phyloP scores from a whole-genome alignment of 2,888 invertebrate genomes.

The Limenitis camilla region DNA sequence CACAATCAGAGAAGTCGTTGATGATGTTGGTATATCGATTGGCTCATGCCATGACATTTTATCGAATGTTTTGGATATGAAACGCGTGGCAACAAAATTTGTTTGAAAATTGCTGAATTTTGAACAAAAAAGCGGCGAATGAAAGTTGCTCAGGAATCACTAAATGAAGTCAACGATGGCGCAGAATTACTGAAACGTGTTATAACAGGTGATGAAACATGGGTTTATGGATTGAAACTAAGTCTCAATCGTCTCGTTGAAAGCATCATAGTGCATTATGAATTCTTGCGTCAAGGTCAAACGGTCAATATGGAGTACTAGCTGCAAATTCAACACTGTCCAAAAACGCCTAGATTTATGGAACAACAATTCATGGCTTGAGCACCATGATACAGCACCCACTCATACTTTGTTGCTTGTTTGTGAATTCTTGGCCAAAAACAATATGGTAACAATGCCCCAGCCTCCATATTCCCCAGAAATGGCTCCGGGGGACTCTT shows the following conservation, averaged over 20 bases:
- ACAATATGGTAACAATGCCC: constrained; percentile 3
- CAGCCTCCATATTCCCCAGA: constrained; percentile 18
- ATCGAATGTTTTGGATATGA: constrained; percentile 27
- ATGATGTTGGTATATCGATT: constrained; percentile 20
- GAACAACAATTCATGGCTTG: no score
- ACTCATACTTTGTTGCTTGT: constrained; percentile 1
- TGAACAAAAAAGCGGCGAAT: constrained; percentile 22
- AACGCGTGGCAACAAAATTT: constrained; percentile 24
- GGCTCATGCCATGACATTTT: constrained; percentile 23
- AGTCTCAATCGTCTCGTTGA: no score
- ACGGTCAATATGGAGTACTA: no score
- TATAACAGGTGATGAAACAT: no score
- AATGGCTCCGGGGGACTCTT: constrained; percentile 20
- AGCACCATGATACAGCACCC: constrained; percentile 1
- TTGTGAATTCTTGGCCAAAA: constrained; percentile 7
- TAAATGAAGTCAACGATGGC: no score
- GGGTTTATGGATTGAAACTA: no score
- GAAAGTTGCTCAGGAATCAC: constrained; percentile 11
- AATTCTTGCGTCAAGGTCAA: no score
- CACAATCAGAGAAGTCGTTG: constrained; percentile 25
- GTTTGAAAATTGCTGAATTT: constrained; percentile 26
- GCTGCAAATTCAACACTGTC: no score
- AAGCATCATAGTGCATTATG: no score
- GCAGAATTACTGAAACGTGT: no score
- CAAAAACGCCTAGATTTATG: no score